Percentiles rank a stretch among this genome's conserved stretches.
Conservation (phyloP, 2,888 invertebrate genomes). For the Lottia scabra region DNA sequence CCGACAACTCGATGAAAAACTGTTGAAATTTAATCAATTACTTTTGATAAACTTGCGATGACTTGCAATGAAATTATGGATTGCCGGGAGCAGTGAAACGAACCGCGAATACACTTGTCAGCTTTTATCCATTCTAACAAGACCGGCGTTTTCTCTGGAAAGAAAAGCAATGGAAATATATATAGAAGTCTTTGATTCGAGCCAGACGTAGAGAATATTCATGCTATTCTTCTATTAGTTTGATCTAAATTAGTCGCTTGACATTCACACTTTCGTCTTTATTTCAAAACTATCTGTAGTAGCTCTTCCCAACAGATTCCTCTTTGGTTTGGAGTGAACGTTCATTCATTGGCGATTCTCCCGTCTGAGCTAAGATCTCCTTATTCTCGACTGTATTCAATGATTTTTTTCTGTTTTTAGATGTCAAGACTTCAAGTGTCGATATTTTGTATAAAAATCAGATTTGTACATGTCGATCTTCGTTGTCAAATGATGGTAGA, state of each 20-base stretch:
- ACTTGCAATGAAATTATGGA: slow-evolving; percentile 5
- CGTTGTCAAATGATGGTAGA: too few relatives aligned
- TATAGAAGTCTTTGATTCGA: not conserved
- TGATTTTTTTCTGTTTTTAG: too few relatives aligned
- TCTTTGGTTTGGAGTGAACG: too few relatives aligned
- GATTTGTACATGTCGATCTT: too few relatives aligned
- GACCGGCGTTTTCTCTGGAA: not conserved
- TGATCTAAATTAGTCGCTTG: not conserved
- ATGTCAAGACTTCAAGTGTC: too few relatives aligned
- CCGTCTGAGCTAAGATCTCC: too few relatives aligned
- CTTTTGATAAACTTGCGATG: slow-evolving; percentile 4
- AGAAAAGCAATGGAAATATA: not conserved
- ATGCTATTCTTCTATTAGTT: not conserved
- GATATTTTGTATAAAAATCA: too few relatives aligned
- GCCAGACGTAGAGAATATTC: not conserved
- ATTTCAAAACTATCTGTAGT: not conserved
- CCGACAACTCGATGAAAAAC: not conserved
- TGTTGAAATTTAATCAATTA: slow-evolving; percentile 7
- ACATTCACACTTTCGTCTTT: not conserved
- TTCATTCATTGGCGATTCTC: too few relatives aligned
- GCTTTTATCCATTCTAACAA: slow-evolving; percentile 1
- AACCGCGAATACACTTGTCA: slow-evolving; percentile 2
- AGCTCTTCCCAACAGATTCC: too few relatives aligned
- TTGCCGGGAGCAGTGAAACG: slow-evolving; percentile 3
- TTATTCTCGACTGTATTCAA: too few relatives aligned